Percentiles rank a stretch among this genome's conserved stretches.
Evolutionary conservation across 2,113 vertebrate species (phyloP).

Genomic region (Catharus fuscescens): DNA sequence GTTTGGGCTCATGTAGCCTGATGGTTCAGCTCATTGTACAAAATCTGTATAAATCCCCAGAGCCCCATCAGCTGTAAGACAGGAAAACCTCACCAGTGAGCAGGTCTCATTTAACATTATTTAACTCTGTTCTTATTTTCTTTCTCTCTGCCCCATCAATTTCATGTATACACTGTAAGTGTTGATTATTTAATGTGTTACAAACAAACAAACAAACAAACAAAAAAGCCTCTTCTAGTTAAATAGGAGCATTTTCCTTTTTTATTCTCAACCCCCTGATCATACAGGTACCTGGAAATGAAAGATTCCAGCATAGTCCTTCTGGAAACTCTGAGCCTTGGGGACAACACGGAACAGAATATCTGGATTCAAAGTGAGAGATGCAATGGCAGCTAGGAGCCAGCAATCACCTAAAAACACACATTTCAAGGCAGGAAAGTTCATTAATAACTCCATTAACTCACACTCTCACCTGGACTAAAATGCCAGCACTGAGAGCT

Average conservation of each 20-base stretch:
- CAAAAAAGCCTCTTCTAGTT: neutral
- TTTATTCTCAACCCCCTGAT: neutral
- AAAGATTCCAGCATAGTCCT: constrained; percentile 78
- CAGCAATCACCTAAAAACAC: constrained; percentile 76
- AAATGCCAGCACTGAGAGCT: neutral
- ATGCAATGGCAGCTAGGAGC: constrained; percentile 80
- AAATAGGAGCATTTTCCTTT: neutral
- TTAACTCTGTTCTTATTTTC: neutral
- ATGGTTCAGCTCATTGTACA: neutral
- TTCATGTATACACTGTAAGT: neutral
- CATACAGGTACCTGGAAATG: constrained; percentile 74
- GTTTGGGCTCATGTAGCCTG: neutral
- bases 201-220: neutral
- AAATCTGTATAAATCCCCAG: neutral
- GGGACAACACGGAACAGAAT: constrained; percentile 73
- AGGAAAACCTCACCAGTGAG: neutral
- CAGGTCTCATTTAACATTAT: neutral
- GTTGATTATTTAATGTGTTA: neutral
- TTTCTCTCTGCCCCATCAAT: neutral
- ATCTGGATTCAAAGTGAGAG: constrained; percentile 76
- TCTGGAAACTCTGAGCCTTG: constrained; percentile 72
- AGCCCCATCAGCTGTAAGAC: neutral
- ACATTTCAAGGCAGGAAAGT: neutral
- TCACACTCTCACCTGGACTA: fast-evolving
- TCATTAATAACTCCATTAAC: neutral